A percentile compares a stretch with the other conserved stretches of the same genome.
Evolutionary conservation across 2,888 invertebrate species (phyloP).

Genomic region (Drosophila differens): DNA sequence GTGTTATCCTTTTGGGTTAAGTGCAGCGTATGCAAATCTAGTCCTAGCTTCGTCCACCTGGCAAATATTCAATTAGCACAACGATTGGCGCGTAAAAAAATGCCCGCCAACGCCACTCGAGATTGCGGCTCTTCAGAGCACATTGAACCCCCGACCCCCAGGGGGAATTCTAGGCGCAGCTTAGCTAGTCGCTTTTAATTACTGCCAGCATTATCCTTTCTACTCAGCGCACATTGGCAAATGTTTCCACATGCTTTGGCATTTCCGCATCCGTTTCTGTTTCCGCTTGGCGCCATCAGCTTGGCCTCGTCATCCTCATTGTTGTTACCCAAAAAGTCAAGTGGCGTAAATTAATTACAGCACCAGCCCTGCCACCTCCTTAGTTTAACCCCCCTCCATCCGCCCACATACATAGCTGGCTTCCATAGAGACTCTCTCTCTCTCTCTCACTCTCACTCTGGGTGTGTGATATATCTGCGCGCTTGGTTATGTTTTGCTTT

Average conservation of each 20-base stretch:
- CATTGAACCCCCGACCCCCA: constrained; percentile 45
- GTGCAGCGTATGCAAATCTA: constrained; percentile 61
- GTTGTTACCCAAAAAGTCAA: constrained; percentile 71
- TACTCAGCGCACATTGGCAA: constrained; percentile 66
- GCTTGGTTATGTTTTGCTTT: constrained; percentile 48
- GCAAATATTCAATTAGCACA: constrained; percentile 76
- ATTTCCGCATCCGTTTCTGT: constrained; percentile 66
- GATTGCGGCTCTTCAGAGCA: constrained; percentile 44
- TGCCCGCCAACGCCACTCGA: constrained; percentile 47
- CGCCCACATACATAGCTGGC: neutral
- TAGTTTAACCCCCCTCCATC: neutral
- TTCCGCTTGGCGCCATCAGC: constrained; percentile 70
- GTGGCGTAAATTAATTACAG: constrained; percentile 81
- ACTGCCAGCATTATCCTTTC: constrained; percentile 55
- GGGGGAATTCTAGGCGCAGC: constrained; percentile 24
- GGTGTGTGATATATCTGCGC: constrained; percentile 61
- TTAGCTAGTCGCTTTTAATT: constrained; percentile 69
- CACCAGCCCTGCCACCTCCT: constrained; percentile 31
- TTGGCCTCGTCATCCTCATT: constrained; percentile 47
- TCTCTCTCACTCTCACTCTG: constrained; percentile 6
- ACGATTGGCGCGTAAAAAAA: constrained; percentile 72
- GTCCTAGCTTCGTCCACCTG: constrained; percentile 50
- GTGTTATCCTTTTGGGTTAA: constrained; percentile 42
- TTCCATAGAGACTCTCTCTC: constrained; percentile 26
- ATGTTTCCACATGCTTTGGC: constrained; percentile 80